Evolutionary conservation across 2,888 invertebrate genomes (phyloP).

Genomic region (Imbricaverruca yamaguchii): DNA sequence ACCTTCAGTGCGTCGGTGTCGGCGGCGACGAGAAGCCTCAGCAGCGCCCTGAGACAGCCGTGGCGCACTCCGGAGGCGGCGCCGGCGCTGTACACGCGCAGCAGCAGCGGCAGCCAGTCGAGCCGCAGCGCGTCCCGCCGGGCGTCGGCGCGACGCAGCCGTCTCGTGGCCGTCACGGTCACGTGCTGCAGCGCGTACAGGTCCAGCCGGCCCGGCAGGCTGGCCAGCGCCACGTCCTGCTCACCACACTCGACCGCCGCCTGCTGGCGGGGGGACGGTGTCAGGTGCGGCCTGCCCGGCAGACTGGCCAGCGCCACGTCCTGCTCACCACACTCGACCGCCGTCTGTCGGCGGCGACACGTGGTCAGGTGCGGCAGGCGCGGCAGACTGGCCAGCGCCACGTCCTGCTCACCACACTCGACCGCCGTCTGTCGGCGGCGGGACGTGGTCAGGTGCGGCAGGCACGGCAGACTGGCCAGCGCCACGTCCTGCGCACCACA

Average conservation of each 20-base stretch:
- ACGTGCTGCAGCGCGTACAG: too few species aligned
- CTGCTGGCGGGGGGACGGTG: background rate
- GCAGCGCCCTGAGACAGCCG: constrained; percentile 88
- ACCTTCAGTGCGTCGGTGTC: constrained; percentile 65
- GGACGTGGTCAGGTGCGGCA: constrained; percentile 31
- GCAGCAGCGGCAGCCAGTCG: constrained; percentile 6
- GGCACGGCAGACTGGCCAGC: background rate
- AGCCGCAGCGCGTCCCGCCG: background rate
- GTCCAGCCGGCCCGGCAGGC: background rate
- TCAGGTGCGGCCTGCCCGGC: constrained; percentile 32
- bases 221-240: background rate
- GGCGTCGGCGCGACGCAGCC: too few species aligned
- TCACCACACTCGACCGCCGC: background rate
- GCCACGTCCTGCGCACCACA: background rate
- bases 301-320: background rate
- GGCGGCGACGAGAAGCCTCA: constrained; percentile 94
- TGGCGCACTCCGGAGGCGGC: constrained; percentile 96
- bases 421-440: background rate
- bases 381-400: background rate
- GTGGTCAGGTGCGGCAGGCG: constrained; percentile 31
- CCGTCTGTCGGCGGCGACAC: background rate
- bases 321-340: background rate
- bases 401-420: background rate
- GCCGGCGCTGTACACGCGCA: constrained; percentile 82
- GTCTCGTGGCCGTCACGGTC: too few species aligned